phyloP scores from a whole-genome alignment of 2,797 vertebrate species.

The Pelodytes ibericus region DNA sequence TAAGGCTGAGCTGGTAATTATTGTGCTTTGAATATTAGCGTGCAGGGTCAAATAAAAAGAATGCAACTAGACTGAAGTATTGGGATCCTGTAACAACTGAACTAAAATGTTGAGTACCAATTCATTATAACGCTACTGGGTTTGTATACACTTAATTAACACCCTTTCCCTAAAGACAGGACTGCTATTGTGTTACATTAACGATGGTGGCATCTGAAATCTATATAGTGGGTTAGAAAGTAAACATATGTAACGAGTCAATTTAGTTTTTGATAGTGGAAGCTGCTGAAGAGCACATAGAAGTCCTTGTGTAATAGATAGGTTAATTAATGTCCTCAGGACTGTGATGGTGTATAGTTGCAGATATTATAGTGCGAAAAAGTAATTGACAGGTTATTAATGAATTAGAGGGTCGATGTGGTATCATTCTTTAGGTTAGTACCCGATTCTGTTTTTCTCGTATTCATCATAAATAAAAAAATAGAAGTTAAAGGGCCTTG shows the following conservation, averaged over 20 bases:
- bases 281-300: background rate
- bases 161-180: background rate
- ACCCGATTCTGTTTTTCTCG: no score
- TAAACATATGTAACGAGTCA: background rate
- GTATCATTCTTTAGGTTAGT: no score
- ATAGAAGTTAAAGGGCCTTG: no score
- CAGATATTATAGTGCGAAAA: no score
- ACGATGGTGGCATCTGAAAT: background rate
- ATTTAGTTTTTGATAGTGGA: background rate
- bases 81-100: slow-evolving; percentile 31
- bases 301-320: background rate
- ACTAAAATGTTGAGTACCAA: slow-evolving; percentile 36
- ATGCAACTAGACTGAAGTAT: slow-evolving; percentile 4
- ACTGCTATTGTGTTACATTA: slow-evolving; percentile 5
- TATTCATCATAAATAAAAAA: no score
- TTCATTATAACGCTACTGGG: slow-evolving; percentile 26
- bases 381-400: no score
- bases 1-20: slow-evolving; percentile 15
- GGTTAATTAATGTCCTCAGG: background rate
- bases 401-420: no score
- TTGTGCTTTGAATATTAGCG: slow-evolving; percentile 35
- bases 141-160: slow-evolving; percentile 39
- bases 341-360: background rate
- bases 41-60: slow-evolving; percentile 36
- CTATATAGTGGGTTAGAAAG: background rate